Conservation (phyloP, 2,888 invertebrate species). For the Gastrophysa polygoni region DNA sequence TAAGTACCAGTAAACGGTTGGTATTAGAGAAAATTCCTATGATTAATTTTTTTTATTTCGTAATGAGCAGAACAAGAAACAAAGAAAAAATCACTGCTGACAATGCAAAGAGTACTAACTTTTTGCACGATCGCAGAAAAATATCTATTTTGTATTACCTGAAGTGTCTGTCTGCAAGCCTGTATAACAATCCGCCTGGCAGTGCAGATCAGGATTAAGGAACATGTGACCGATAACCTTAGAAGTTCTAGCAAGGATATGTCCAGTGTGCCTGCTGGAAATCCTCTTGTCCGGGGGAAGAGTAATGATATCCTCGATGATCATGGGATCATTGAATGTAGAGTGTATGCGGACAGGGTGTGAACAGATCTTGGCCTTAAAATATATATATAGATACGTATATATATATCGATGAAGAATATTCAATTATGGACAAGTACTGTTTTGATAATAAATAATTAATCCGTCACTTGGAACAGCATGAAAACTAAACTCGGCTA, state of each 20-base stretch:
- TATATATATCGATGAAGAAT: neutral
- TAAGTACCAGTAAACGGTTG: no score
- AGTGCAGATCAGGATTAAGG: constrained; percentile 76
- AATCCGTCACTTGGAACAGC: no score
- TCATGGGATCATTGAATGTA: constrained; percentile 80
- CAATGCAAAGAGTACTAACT: no score
- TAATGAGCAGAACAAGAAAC: no score
- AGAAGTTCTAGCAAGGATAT: constrained; percentile 61
- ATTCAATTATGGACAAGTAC: neutral
- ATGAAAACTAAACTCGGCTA: no score
- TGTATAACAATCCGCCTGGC: constrained; percentile 77
- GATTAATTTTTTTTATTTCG: no score
- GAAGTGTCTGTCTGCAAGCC: constrained; percentile 71
- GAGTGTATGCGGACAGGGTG: constrained; percentile 81
- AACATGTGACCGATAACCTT: constrained; percentile 66
- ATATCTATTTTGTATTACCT: no score
- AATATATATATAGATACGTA: no score
- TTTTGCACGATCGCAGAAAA: no score
- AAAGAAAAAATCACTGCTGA: no score
- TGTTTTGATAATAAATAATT: no score
- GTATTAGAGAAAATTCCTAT: no score
- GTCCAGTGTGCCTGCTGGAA: constrained; percentile 59
- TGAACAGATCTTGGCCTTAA: constrained; percentile 77
- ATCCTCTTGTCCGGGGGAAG: constrained; percentile 69
- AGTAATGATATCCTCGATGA: constrained; percentile 70